These are phyloP conservation scores for Labrus mixtus DNA, from an alignment of 2,113 vertebrate genomes.

Conservation along the genomic window DNA sequence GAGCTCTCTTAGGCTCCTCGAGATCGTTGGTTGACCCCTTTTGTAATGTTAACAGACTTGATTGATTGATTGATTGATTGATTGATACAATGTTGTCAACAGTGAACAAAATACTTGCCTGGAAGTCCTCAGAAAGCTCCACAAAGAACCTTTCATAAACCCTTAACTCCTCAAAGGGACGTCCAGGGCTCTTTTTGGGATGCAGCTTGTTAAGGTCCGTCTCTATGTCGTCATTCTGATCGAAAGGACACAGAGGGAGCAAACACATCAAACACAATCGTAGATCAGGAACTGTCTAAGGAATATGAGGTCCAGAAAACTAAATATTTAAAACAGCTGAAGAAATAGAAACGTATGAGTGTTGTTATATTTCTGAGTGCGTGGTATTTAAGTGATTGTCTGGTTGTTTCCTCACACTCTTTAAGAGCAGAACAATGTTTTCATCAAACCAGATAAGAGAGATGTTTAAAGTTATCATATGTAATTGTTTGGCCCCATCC, in stretches of 20 bases:
- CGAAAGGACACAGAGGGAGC: conserved; percentile 24
- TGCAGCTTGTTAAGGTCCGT: conserved; percentile 95
- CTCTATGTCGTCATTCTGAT: conserved; percentile 97
- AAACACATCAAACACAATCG: not conserved
- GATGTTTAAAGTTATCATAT: not conserved
- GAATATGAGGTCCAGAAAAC: not conserved
- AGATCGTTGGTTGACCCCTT: too few species aligned
- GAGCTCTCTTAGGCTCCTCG: too few species aligned
- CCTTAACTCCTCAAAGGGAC: conserved; percentile 91
- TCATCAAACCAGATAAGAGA: not conserved
- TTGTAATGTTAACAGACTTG: too few species aligned
- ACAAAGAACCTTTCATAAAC: conserved; percentile 93
- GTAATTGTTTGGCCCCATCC: not conserved
- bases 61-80: too few species aligned
- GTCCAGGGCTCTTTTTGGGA: conserved; percentile 84
- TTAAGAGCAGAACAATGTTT: too few species aligned
- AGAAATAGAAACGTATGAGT: not conserved
- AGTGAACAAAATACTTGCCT: conserved; percentile 82
- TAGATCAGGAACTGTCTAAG: not conserved
- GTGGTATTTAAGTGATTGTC: not conserved
- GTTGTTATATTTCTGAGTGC: not conserved
- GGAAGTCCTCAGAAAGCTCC: conserved; percentile 94
- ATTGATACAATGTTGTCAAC: not conserved
- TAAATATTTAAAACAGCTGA: not conserved
- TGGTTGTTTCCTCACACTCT: not conserved